Base-by-base conservation (phyloP, 2,113 vertebrate species). In the Macrotus californicus region DNA sequence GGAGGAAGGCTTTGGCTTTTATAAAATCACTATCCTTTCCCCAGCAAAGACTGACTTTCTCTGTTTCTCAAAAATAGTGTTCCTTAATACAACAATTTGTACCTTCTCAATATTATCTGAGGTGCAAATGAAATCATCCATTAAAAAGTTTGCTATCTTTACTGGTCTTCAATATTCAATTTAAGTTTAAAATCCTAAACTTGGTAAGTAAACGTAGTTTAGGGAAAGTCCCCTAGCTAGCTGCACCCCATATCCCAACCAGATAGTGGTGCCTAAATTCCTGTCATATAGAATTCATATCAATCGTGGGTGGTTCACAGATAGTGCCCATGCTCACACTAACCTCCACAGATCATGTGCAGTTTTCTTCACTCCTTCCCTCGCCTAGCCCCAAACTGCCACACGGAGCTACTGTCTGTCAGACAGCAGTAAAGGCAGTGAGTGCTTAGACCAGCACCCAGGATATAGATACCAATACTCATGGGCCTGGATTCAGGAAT, bases 341-440 rank as follows among this genome's bases (percentile, higher is more conserved):
- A 95, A 97, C 93, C 96, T 96, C 88, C 88, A 85, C 36, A 75
- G 85, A 82, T 92, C 22, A 67, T 31, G 41, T 81, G 87, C 94
- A 81, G 59, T 43, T 92, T 76, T 85, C 91, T 96, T 79, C n/a
- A 93, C 72, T 89, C 73, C 83, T 94, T 89, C 67, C 61, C 75
- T 92, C 43, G 26, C 81, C 76, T 94, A 31, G 21, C 83, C 80
- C 83, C 95, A 89, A 91, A 79, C 59, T 84, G 81, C 85, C 82
- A 95, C 95, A 85, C 41, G n/a, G 36, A 96, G 82, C 94, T 96
- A 94, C 48, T 93, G 80, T 93, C 73, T 48, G 11, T 95, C 87
- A 93, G 73, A 95, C 88, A 87, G 29, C 69, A 76, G 11, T 82
- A 93, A 92, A 94, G 75, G 61, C 73, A n/a, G 67, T 90, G 69